Percentiles rank a stretch among this genome's conserved stretches.
These are phyloP conservation scores for Dermatophagoides farinae DNA, from an alignment of 1,140 invertebrate species.

Conservation along the genomic window DNA sequence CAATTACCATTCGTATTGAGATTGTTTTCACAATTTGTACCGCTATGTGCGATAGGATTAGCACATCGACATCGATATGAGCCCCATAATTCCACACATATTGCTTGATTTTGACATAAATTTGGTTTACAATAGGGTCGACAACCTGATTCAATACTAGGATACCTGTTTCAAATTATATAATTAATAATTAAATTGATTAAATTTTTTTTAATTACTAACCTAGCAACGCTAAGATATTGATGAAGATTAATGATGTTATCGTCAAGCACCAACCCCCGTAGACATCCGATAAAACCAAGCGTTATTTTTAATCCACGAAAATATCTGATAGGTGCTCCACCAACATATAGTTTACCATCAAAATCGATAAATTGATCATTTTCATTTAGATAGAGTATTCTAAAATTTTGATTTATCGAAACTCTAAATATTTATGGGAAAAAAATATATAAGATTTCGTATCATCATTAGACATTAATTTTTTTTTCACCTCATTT, in stretches of 20 bases:
- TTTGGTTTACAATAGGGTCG: conserved; percentile 79
- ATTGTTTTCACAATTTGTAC: conserved; percentile 49
- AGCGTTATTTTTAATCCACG: conserved; percentile 45
- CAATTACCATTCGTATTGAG: conserved; percentile 10
- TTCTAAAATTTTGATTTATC: conserved; percentile 66
- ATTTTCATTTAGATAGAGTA: conserved; percentile 58
- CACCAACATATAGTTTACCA: conserved; percentile 75
- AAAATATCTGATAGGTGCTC: conserved; percentile 46
- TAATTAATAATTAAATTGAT: conserved; percentile 22
- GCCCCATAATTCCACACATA: conserved; percentile 76
- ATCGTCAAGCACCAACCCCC: conserved; percentile 71
- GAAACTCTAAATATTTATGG: conserved; percentile 35
- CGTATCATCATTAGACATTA: neutral
- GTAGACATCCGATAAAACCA: conserved; percentile 76
- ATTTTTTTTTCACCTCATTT: conserved; percentile 40
- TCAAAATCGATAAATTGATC: conserved; percentile 76
- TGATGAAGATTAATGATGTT: conserved; percentile 72
- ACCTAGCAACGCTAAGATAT: conserved; percentile 50
- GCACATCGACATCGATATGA: conserved; percentile 54
- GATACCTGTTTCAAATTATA: conserved; percentile 16
- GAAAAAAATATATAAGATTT: neutral
- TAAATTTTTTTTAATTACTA: too few relatives aligned
- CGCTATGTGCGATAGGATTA: conserved; percentile 73
- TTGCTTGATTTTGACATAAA: conserved; percentile 71
- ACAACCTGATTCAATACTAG: conserved; percentile 56